A percentile compares a stretch with the other conserved stretches of the same genome.
Conservation (phyloP, 2,888 invertebrate genomes). For the Terebella lapidaria region DNA sequence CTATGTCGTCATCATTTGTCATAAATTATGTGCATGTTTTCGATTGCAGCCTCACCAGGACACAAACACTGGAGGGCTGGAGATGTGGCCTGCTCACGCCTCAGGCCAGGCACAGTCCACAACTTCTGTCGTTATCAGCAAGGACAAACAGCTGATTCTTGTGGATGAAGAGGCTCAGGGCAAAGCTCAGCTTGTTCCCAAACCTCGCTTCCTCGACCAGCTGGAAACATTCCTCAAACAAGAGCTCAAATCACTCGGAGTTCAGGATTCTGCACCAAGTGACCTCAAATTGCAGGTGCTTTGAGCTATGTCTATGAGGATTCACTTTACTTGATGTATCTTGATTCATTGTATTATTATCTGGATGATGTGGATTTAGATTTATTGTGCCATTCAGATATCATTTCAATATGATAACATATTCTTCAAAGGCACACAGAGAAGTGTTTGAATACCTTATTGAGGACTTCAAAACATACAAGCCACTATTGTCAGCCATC, state of each 20-base stretch:
- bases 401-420: no score
- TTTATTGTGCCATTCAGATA: no score
- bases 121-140: conserved; percentile 39
- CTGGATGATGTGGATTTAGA: no score
- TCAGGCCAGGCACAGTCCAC: conserved; percentile 38
- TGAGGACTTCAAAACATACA: conserved; percentile 53
- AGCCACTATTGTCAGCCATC: conserved; percentile 47
- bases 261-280: conserved; percentile 42
- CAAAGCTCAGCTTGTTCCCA: conserved; percentile 45
- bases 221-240: conserved; percentile 49
- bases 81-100: conserved; percentile 54
- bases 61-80: conserved; percentile 40
- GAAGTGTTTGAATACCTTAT: conserved; percentile 54
- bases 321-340: no score
- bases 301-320: not conserved
- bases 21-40: no score
- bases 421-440: conserved; percentile 44
- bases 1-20: no score
- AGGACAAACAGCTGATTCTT: conserved; percentile 43
- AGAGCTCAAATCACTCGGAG: conserved; percentile 46
- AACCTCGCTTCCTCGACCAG: conserved; percentile 50
- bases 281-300: conserved; percentile 48
- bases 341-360: no score
- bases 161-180: conserved; percentile 43
- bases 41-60: conserved; percentile 5